Conservation (phyloP, 2,113 vertebrate genomes). For the Lepus timidus region DNA sequence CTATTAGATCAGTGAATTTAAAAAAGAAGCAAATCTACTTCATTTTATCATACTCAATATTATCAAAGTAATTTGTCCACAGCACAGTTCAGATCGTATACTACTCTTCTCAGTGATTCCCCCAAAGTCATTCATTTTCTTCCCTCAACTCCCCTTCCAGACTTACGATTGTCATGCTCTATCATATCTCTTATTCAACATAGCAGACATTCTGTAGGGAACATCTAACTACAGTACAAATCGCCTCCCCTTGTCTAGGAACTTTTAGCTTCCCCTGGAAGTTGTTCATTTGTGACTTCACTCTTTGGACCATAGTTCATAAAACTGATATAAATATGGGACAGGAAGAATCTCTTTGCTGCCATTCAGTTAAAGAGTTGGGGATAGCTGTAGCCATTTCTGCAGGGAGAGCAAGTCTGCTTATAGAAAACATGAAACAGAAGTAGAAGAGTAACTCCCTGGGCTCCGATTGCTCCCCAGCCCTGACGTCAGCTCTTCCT, state of each 20-base stretch:
- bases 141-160: not conserved
- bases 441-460: not conserved
- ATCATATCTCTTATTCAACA: not conserved
- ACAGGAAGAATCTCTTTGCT: not conserved
- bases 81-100: not conserved
- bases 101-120: not conserved
- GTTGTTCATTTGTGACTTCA: not conserved
- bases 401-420: not conserved
- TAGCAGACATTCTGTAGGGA: not conserved
- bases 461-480: not conserved
- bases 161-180: not conserved
- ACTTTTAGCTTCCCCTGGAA: not conserved
- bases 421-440: not conserved
- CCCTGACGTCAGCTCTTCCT: not conserved
- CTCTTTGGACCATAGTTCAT: not conserved
- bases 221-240: not conserved
- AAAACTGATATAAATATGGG: not conserved
- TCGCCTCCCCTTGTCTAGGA: not conserved
- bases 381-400: too few relatives aligned
- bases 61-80: conserved; percentile 27
- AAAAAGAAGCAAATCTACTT: conserved; percentile 43
- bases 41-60: conserved; percentile 4
- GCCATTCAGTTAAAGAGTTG: not conserved
- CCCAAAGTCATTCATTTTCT: not conserved
- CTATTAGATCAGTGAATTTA: conserved; percentile 7